A percentile compares a stretch with the other conserved stretches of the same genome.
Evolutionary conservation across 2,797 vertebrate genomes (phyloP).

Genomic region (Rallus crepitans): DNA sequence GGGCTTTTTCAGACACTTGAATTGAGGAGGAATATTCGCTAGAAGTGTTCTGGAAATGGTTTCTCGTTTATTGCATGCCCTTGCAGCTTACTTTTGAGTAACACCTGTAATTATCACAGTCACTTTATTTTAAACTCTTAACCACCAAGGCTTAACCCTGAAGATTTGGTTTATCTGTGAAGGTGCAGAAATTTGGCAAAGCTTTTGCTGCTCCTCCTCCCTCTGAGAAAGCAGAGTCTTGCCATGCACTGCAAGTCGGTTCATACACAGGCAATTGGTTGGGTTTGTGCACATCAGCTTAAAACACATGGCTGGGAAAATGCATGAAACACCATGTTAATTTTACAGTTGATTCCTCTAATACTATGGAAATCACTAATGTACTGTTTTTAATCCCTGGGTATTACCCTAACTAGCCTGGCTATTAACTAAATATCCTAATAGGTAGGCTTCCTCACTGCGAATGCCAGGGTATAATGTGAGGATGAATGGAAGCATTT

Average conservation of each 20-base stretch:
- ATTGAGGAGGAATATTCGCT: not conserved
- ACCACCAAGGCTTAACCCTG: not conserved
- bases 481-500: constrained; percentile 76
- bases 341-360: not conserved
- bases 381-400: not conserved
- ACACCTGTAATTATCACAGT: not conserved
- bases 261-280: not conserved
- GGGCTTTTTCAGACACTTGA: not conserved
- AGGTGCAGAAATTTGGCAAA: not conserved
- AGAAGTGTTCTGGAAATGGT: not conserved
- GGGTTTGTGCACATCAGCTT: not conserved
- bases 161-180: not conserved
- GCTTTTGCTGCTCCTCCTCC: not conserved
- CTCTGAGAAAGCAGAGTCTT: not conserved
- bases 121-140: not conserved
- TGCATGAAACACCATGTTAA: not conserved
- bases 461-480: constrained; percentile 66
- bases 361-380: not conserved
- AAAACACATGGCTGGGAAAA: not conserved
- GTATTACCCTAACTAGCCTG: not conserved
- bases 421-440: not conserved
- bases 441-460: constrained; percentile 57
- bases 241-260: not conserved
- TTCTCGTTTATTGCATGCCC: not conserved
- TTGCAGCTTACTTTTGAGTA: not conserved